Evolutionary conservation across 2,113 vertebrate species (phyloP), one percentile per base, ranked within the genome.

Genomic region (Salvelinus namaycush): DNA sequence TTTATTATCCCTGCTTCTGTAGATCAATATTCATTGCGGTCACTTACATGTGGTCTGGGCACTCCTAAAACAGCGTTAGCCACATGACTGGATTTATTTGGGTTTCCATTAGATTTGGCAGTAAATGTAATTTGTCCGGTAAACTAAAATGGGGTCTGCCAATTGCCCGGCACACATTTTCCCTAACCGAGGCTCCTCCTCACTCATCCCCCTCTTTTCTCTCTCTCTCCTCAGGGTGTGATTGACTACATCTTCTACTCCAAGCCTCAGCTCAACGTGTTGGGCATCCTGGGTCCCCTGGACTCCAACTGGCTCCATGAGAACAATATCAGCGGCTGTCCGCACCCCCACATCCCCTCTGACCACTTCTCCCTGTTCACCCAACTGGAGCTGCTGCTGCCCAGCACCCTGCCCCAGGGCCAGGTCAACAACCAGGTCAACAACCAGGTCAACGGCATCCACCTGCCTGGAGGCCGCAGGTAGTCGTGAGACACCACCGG

Each of bases 181-280:
- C 39, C 39, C 39, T 11, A 44, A 44, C 8, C 2, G 39, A 44
- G 9, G 39, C 8, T 44, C 9, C 39, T 44, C 18, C 2, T n/a
- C 31, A 44, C 39, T 44, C 39, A 44, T 11, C 39, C 39, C 9
- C 9, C 39, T 44, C 39, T 44, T 24, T 14, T 70, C 7, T 39
- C 39, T 54, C 13, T 60, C 34, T 60, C 34, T 31, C 31, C 27
- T 88, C 87, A 99, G 97, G 97, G 97, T 93, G 95, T 99, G 91
- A 99, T 99, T 87, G 97, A 99, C 93, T 99, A 99, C 93, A 97
- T 99, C 94, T 99, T 99, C 95, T 97, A 96, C 91, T 99, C 97
- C 76, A 96, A 96, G 95, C 97, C 97, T 94, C 95, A 97, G 80
- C 95, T 99, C 91, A 98, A 97, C 85, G 96, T 98, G 84, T 91